These are phyloP conservation scores for Polylopha cassiicola DNA, from an alignment of 2,888 invertebrate genomes.

Conservation along the genomic window DNA sequence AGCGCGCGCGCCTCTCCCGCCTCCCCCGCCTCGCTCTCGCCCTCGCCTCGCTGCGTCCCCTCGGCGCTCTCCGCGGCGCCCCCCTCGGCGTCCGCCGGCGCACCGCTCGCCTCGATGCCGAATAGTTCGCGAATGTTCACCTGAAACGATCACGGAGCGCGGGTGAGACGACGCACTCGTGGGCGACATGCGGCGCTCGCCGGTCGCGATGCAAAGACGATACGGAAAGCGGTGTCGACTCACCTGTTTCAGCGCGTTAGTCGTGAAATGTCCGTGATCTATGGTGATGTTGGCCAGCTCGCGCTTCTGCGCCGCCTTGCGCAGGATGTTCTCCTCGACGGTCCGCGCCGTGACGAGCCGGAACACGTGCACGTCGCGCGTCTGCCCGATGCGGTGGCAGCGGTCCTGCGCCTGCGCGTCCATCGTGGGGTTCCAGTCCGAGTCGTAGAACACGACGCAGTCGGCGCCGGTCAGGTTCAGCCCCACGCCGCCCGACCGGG, in stretches of 20 bases:
- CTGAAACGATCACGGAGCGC: conserved; percentile 56
- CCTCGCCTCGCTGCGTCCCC: conserved; percentile 46
- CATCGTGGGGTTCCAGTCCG: conserved; percentile 99
- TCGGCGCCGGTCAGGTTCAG: conserved; percentile 99
- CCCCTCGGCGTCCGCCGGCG: conserved; percentile 16
- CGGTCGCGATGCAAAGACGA: neutral
- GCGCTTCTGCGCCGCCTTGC: conserved; percentile 98
- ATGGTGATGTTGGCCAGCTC: conserved; percentile 97
- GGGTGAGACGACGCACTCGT: too few relatives aligned
- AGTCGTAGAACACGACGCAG: conserved; percentile 99
- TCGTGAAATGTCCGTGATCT: conserved; percentile 99
- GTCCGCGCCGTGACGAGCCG: conserved; percentile 97
- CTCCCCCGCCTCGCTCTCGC: conserved; percentile 79
- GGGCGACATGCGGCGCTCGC: too few relatives aligned
- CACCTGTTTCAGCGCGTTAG: conserved; percentile 91
- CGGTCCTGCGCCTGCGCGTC: conserved; percentile 96
- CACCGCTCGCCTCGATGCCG: conserved; percentile 81
- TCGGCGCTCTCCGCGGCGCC: conserved; percentile 77
- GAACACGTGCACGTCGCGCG: conserved; percentile 98
- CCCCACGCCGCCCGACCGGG: conserved; percentile 97
- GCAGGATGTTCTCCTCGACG: conserved; percentile 99
- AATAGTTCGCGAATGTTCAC: conserved; percentile 96
- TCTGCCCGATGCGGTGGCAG: conserved; percentile 99
- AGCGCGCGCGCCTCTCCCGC: conserved; percentile 68
- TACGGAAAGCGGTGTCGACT: conserved; percentile 19